Conservation (phyloP, 2,888 invertebrate species). For the Nomada flava region DNA sequence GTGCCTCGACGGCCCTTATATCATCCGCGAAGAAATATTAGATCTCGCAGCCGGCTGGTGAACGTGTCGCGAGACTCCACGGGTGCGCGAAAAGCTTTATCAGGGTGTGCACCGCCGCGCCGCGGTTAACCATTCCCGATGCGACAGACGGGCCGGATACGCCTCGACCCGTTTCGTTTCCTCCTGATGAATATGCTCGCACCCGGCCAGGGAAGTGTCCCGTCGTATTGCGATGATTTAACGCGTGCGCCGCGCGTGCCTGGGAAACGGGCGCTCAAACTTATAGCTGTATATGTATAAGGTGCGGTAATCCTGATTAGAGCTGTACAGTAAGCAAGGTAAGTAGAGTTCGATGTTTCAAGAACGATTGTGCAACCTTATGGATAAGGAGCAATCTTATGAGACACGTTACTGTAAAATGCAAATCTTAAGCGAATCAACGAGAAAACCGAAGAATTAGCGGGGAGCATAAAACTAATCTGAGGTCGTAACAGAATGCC, state of each 20-base stretch:
- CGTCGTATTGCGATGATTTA: constrained; percentile 54
- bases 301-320: too few species aligned
- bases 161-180: constrained; percentile 30
- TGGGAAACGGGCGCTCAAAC: constrained; percentile 21
- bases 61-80: constrained; percentile 58
- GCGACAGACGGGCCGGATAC: constrained; percentile 26
- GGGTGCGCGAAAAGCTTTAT: constrained; percentile 59
- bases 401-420: too few species aligned
- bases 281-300: too few species aligned
- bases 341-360: too few species aligned
- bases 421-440: too few species aligned
- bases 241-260: constrained; percentile 57
- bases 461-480: constrained; percentile 5
- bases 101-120: constrained; percentile 37
- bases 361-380: too few species aligned
- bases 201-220: constrained; percentile 28
- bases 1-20: constrained; percentile 78
- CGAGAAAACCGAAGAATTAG: neutral
- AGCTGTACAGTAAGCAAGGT: too few species aligned
- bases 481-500: constrained; percentile 11
- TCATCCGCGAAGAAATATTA: constrained; percentile 80
- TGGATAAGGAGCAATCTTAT: too few species aligned
- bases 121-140: constrained; percentile 56
- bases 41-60: constrained; percentile 65
- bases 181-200: constrained; percentile 51